These are phyloP conservation scores for Cremastinae sp. DNA, from an alignment of 2,888 invertebrate genomes.

Conservation along the genomic window DNA sequence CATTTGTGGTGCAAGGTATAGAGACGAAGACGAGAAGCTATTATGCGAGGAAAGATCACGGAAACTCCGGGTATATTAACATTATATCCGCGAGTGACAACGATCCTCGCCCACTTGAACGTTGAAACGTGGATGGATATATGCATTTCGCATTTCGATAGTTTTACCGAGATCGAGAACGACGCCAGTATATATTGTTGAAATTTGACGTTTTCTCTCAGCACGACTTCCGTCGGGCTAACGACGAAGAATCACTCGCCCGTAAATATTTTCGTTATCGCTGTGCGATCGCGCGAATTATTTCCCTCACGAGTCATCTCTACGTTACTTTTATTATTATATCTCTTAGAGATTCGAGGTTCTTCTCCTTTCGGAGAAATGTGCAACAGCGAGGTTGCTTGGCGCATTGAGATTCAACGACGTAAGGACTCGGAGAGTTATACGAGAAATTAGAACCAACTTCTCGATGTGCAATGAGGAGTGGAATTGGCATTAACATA, in stretches of 20 bases:
- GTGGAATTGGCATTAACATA: no score
- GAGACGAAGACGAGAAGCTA: neutral
- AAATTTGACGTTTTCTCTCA: constrained; percentile 1
- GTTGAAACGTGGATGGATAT: no score
- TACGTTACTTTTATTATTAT: neutral
- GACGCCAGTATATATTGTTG: neutral
- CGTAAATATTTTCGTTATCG: constrained; percentile 28
- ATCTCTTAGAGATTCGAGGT: neutral
- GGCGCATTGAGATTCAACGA: no score
- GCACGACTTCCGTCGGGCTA: neutral
- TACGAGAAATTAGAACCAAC: no score
- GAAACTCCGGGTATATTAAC: constrained; percentile 12
- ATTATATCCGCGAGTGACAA: constrained; percentile 1
- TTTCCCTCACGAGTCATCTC: neutral
- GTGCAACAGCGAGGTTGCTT: no score
- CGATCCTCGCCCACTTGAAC: constrained; percentile 18
- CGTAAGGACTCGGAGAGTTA: no score
- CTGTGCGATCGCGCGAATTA: constrained; percentile 1
- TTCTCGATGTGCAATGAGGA: no score
- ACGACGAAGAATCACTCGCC: constrained; percentile 4
- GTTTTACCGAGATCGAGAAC: constrained; percentile 12
- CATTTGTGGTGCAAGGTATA: neutral
- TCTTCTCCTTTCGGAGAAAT: neutral
- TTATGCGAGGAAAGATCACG: neutral
- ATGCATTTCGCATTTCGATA: constrained; percentile 4